A percentile compares a stretch with the other conserved stretches of the same genome.
Evolutionary conservation across 1,140 invertebrate genomes (phyloP).

Genomic region (Leptopilina clavipes): DNA sequence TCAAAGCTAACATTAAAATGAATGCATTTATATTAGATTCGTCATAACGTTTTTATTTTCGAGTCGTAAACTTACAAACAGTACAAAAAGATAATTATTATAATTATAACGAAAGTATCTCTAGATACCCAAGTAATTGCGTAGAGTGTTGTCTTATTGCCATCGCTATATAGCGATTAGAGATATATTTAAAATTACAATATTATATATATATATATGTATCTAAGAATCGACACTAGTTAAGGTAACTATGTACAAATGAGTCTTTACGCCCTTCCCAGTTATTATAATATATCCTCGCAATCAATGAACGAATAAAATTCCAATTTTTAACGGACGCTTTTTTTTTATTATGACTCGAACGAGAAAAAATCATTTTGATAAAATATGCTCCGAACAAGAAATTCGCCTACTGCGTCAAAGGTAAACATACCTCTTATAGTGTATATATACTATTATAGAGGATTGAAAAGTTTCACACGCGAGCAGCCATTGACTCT

Average conservation of each 20-base stretch:
- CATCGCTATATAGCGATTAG: not conserved
- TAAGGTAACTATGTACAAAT: constrained; percentile 32
- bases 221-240: constrained; percentile 30
- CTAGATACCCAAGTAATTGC: constrained; percentile 54
- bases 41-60: constrained; percentile 65
- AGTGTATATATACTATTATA: no score
- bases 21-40: constrained; percentile 48
- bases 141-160: constrained; percentile 41
- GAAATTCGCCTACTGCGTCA: constrained; percentile 2
- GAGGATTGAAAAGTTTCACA: constrained; percentile 21
- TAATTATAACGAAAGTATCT: constrained; percentile 58
- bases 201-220: no score
- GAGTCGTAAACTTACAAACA: constrained; percentile 67
- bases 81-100: constrained; percentile 64
- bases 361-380: constrained; percentile 4
- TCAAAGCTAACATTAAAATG: constrained; percentile 34
- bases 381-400: not conserved
- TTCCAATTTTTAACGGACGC: not conserved
- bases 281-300: constrained; percentile 9
- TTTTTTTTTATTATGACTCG: constrained; percentile 19
- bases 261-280: constrained; percentile 14
- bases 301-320: constrained; percentile 5
- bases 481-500: constrained; percentile 24
- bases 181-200: constrained; percentile 29
- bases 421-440: no score